Percentiles rank a stretch among this genome's conserved stretches.
Evolutionary conservation across 1,140 invertebrate species (phyloP).

Genomic region (Tetramorium simillimum): DNA sequence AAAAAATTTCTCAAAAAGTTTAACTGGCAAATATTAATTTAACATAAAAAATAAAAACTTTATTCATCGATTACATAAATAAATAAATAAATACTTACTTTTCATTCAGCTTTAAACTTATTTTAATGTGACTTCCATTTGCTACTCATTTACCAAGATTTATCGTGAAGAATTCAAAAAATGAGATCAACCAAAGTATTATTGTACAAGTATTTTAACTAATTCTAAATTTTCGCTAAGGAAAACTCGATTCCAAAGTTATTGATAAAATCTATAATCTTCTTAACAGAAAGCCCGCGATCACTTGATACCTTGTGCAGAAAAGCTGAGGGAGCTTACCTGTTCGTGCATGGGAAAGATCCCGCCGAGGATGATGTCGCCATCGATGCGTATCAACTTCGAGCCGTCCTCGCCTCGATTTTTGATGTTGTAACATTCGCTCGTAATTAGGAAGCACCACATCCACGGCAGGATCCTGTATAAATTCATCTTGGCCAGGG

Average conservation of each 20-base stretch:
- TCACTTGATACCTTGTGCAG: neutral
- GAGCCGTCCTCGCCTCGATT: constrained; percentile 77
- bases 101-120: neutral
- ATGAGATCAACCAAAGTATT: neutral
- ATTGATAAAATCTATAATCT: neutral
- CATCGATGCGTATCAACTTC: constrained; percentile 85
- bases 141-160: neutral
- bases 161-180: neutral
- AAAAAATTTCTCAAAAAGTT: neutral
- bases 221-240: neutral
- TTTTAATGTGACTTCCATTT: neutral
- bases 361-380: constrained; percentile 90
- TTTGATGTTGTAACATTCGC: constrained; percentile 73
- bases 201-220: neutral
- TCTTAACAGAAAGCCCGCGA: neutral
- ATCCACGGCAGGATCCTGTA: constrained; percentile 68
- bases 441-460: constrained; percentile 65
- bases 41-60: neutral
- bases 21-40: neutral
- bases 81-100: neutral
- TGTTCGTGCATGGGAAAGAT: constrained; percentile 91
- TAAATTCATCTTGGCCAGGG: constrained; percentile 66
- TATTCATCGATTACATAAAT: neutral
- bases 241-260: neutral
- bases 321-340: constrained; percentile 68